Evolutionary conservation across 2,113 vertebrate genomes (phyloP), one percentile per base, ranked within the genome.

Genomic region (Ochotona princeps): DNA sequence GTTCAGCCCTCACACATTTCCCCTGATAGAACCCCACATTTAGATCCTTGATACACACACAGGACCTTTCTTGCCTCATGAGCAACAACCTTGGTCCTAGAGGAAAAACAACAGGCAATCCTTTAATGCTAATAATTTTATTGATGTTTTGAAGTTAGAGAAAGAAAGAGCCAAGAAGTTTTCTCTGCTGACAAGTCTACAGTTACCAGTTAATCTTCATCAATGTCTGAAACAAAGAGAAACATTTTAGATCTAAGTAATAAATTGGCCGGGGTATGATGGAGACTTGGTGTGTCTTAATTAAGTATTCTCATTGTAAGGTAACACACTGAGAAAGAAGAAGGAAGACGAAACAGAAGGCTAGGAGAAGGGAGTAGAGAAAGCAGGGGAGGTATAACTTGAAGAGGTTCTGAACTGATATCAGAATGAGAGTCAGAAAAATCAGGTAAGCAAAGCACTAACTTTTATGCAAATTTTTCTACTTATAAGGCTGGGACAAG

Each of bases 51-150:
- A 87, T 44, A 17, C 63, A 13, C 11, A 32, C 1, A 47, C 28
- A 28, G 9, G 2, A 13, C 30, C 10, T 35, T 67, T 72, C 74
- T 61, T 87, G 6, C 63, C 25, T 15, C 30, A 35, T 32, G 32
- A 38, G 11, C n/a, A 66, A 80, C 23, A 83, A 38, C 17, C 5
- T 14, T 32, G 17, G 21, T 8, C 26, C 20, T 67, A 15, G 10
- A 89, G 73, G 11, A 5, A 89, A 95, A 91, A 93, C n/a, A 69
- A 74, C 21, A 89, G 32, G 18, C 91, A 92, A 32, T 2, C 0
- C 20, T 84, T 67, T 18, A 54, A 73, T 84, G 92, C 83, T 94
- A 11, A 57, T 54, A 11, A 65, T 23, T 96, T 95, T 93, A 93
- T 61, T 94, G 93, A 44, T 44, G 20, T 21, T 91, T 70, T 75